Percentiles rank a stretch among this genome's conserved stretches.
phyloP scores from a whole-genome alignment of 2,797 vertebrate species.

The Ctenosaura bakeri region DNA sequence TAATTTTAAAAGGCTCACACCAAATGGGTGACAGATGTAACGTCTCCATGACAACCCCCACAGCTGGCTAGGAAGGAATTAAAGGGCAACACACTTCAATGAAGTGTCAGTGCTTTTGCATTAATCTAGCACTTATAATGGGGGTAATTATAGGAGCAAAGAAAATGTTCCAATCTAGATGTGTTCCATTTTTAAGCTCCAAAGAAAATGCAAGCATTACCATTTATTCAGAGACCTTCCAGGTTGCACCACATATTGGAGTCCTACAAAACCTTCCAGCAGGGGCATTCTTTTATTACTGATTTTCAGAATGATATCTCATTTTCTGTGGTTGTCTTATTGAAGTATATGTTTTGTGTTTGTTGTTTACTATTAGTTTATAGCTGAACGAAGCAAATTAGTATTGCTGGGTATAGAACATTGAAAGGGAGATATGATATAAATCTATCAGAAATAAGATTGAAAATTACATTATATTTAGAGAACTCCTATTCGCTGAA shows the following conservation, averaged over 20 bases:
- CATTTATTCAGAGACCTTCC: conserved; percentile 7
- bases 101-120: conserved; percentile 36
- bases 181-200: not conserved
- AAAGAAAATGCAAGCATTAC: conserved; percentile 1
- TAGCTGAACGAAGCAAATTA: conserved; percentile 16
- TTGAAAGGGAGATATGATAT: conserved; percentile 24
- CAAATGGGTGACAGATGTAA: conserved; percentile 59
- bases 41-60: conserved; percentile 60
- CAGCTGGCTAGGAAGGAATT: conserved; percentile 64
- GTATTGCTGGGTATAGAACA: conserved; percentile 25
- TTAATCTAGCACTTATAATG: not conserved
- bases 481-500: conserved; percentile 4
- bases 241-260: conserved; percentile 3
- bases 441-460: not conserved
- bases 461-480: conserved; percentile 8
- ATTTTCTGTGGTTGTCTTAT: not conserved
- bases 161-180: conserved; percentile 30
- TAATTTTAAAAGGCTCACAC: conserved; percentile 47
- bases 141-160: conserved; percentile 34
- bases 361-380: conserved; percentile 8
- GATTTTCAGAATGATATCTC: not conserved
- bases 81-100: conserved; percentile 45
- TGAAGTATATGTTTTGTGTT: not conserved
- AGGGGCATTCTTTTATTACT: accelerated
- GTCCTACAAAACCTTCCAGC: accelerated